Conservation (phyloP, 2,888 invertebrate genomes). For the Mylabris sibirica region DNA sequence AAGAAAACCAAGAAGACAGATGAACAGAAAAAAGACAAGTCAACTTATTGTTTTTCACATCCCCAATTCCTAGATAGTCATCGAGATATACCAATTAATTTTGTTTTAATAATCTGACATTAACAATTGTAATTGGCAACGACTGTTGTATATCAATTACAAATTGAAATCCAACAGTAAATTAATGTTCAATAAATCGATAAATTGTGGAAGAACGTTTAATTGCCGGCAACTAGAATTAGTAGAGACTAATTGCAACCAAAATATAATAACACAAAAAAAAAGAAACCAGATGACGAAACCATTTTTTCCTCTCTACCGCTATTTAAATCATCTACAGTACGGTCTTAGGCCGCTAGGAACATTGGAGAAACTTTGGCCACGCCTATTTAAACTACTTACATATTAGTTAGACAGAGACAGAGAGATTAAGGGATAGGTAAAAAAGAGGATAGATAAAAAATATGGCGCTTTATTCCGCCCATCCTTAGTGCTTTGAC, state of each 20-base stretch:
- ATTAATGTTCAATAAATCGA: slow-evolving; percentile 10
- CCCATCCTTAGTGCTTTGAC: too few species aligned
- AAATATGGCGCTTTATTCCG: too few species aligned
- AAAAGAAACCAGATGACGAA: too few species aligned
- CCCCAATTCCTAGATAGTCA: not conserved
- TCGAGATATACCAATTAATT: not conserved
- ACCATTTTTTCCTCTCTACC: too few species aligned
- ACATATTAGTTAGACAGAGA: too few species aligned
- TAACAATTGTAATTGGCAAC: not conserved
- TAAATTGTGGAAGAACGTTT: not conserved
- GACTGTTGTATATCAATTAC: slow-evolving; percentile 10
- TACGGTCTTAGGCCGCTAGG: too few species aligned
- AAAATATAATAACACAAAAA: not conserved
- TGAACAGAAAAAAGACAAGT: not conserved
- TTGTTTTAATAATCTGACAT: not conserved
- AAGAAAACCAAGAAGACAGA: not conserved
- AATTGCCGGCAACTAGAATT: not conserved
- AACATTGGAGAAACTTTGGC: too few species aligned
- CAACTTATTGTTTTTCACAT: too few species aligned
- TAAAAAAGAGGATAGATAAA: too few species aligned
- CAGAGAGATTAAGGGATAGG: too few species aligned
- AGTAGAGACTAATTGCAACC: not conserved
- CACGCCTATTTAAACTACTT: too few species aligned
- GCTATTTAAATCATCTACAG: not conserved
- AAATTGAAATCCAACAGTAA: not conserved